These are phyloP conservation scores for Coranthus polyacanthus DNA, from an alignment of 2,797 vertebrate genomes.

Conservation along the genomic window DNA sequence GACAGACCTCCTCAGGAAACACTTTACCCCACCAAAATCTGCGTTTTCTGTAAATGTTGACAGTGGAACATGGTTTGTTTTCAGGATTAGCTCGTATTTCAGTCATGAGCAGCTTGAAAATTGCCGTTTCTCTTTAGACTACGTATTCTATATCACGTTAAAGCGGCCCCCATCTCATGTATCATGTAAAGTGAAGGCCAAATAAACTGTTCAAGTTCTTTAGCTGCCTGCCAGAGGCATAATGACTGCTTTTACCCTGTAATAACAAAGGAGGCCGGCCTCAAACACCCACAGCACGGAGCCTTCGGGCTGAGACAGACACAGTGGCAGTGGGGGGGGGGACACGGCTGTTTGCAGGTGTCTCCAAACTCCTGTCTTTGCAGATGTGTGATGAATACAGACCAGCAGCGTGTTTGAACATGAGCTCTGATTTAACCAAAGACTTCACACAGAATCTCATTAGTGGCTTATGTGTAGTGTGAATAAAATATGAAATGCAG, in stretches of 20 bases:
- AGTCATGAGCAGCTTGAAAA: constrained; percentile 13
- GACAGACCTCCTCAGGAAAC: constrained; percentile 26
- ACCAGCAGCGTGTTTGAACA: constrained; percentile 37
- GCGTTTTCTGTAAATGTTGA: constrained; percentile 43
- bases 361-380: constrained; percentile 23
- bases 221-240: constrained; percentile 10
- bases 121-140: not conserved
- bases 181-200: constrained; percentile 14
- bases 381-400: constrained; percentile 27
- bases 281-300: constrained; percentile 21
- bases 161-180: not conserved
- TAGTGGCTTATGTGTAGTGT: constrained; percentile 18
- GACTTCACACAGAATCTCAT: constrained; percentile 65
- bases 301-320: constrained; percentile 21
- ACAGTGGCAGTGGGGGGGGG: constrained; percentile 13
- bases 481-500: constrained; percentile 51
- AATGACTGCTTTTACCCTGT: constrained; percentile 55
- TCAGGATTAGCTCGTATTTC: constrained; percentile 13
- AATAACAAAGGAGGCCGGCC: constrained; percentile 43
- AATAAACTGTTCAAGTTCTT: constrained; percentile 29
- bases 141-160: not conserved
- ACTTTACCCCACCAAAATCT: not conserved
- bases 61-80: constrained; percentile 38
- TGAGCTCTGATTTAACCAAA: constrained; percentile 26
- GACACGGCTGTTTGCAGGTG: constrained; percentile 28